Base-by-base conservation (phyloP, 2,797 vertebrate genomes). In the Gallinago stenura region DNA sequence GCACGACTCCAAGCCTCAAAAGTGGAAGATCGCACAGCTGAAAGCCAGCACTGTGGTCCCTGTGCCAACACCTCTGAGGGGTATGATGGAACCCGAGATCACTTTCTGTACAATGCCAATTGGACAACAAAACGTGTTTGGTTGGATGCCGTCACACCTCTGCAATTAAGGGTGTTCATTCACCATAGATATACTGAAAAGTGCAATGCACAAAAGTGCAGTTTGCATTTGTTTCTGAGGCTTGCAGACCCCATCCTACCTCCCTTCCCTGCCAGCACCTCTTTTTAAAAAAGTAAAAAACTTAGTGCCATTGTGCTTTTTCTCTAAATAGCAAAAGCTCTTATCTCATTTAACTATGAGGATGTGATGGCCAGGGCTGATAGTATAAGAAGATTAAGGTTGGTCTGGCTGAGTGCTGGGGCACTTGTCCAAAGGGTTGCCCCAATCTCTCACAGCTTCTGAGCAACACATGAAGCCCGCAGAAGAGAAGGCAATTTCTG, bases 131-230 rank as follows among this genome's bases (percentile, higher is more conserved):
- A 71, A 90, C 5, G 5, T 54, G 48, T 70, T 86, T 30, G 17
- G 22, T 2, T 62, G 62, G 21, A 33, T 28, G 7, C 35, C 0
- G 0, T 53, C 56, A 33, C 1, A 1, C 15, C 46, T 1, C 0
- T 46, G 39, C 25, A 70, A 70, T 25, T 51, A 65, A 53, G 22
- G 9, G 16, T 17, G 43, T 33, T 70, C 6, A 7, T 64, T 64
- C 51, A 77, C 26, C 2, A 1, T 9, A 60, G 51, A 31, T 10
- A 9, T 21, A 69, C 19, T 13, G 45, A 79, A 62, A 82, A 65
- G 6, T 15, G 12, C 35, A 78, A 39, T 2, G 16, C n/a, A 86
- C 56, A 70, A 37, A 37, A 37, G 37, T 12, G 37, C 28, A 30
- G 26, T 13, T 62, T 71, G 46, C n/a, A 56, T 41, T 76, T 83